Base-by-base conservation (phyloP, 2,797 vertebrate genomes). In the Moxostoma hubbsi region DNA sequence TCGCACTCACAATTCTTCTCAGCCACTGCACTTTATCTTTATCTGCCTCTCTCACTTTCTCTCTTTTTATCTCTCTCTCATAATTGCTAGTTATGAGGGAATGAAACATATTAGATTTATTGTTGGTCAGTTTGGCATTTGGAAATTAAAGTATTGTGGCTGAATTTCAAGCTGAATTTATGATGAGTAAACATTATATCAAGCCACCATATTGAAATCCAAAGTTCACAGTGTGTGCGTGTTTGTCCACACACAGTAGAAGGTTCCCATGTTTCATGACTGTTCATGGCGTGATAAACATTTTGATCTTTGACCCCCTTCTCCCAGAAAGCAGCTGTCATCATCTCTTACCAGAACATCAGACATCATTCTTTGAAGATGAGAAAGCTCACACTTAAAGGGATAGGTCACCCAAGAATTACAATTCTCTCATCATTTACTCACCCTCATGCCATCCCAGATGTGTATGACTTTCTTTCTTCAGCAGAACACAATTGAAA, bases 21-120 rank as follows among this genome's bases (percentile, higher is more conserved):
- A 84, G 80, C 83, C 85, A 81, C 86, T 70, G 72, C 75, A 51
- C 84, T 83, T 66, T 15, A 10, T 24, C 50, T 45, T 66, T 36
- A 58, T 68, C 36, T 66, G 36, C 7, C 49, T 45, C n/a, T 53
- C 1, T 5, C 15, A 53, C 13, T 55, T 15, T 47, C 66, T 24
- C 10, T 4, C 6, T 36, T 6, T 43, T 5, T 64, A 7, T 63
- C 7, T 2, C 62, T 64, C 59, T 62, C 16, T 67, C 54, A 1
- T 8, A 4, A 51, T 61, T 65, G 58, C 18, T 15, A 51, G 57
- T 68, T 51, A 58, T 18, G 12, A 68, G 18, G 24, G 12, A 18
- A 15, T 15, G n/a, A 68, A 50, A 57, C n/a, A 12, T 46, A 2
- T 51, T 7, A 6, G 15, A 1, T 55, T 53, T 70, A 24, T 24